Percentiles rank a stretch among this genome's conserved stretches.
These are phyloP conservation scores for Lepidurus apus DNA, from an alignment of 1,140 invertebrate species.

Conservation along the genomic window DNA sequence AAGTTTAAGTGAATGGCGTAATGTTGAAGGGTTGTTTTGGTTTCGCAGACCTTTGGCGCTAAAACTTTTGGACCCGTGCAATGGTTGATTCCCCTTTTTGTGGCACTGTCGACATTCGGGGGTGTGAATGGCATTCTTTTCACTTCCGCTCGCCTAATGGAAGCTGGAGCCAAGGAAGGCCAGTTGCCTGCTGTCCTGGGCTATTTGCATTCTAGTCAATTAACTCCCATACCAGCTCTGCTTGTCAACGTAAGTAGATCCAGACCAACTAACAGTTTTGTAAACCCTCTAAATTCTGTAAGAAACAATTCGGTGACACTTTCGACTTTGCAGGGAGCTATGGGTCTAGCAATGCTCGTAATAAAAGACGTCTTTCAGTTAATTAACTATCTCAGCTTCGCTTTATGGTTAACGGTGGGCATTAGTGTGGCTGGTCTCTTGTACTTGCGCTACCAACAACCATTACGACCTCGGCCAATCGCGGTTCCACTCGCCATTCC, in stretches of 20 bases:
- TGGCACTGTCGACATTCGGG: slow-evolving; percentile 73
- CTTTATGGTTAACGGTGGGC: slow-evolving; percentile 70
- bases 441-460: slow-evolving; percentile 63
- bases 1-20: background rate
- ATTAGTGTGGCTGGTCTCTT: slow-evolving; percentile 71
- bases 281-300: no score
- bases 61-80: slow-evolving; percentile 66
- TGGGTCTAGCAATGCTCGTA: slow-evolving; percentile 64
- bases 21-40: slow-evolving; percentile 29
- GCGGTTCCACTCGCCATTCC: slow-evolving; percentile 59
- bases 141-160: slow-evolving; percentile 72
- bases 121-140: slow-evolving; percentile 89
- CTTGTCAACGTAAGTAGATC: slow-evolving; percentile 61
- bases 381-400: slow-evolving; percentile 74
- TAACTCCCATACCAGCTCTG: slow-evolving; percentile 74
- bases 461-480: slow-evolving; percentile 72
- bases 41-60: slow-evolving; percentile 65
- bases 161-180: slow-evolving; percentile 71
- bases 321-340: slow-evolving; percentile 55
- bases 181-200: slow-evolving; percentile 73
- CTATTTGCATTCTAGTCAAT: slow-evolving; percentile 64
- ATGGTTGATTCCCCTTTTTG: slow-evolving; percentile 82
- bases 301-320: background rate
- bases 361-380: slow-evolving; percentile 63
- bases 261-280: slow-evolving; percentile 22